Evolutionary conservation across 2,888 invertebrate genomes (phyloP).

Genomic region (Balanococcus diminutus): DNA sequence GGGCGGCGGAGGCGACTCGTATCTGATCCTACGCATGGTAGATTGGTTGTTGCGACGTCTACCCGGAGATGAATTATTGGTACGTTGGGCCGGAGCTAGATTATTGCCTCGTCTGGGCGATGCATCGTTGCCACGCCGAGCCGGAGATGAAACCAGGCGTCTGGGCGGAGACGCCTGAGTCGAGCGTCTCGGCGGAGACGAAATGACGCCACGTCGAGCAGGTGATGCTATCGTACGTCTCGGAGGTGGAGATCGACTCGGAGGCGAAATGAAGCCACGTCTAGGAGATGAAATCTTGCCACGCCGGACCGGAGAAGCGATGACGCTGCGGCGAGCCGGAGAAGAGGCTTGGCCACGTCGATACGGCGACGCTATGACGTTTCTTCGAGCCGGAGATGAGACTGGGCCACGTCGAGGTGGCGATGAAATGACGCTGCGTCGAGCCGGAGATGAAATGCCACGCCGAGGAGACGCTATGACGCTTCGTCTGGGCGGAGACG

Average conservation of each 20-base stretch:
- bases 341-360: not conserved
- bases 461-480: too few species aligned
- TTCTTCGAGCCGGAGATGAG: too few species aligned
- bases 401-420: too few species aligned
- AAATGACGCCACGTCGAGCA: not conserved
- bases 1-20: not conserved
- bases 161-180: not conserved
- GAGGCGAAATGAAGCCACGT: not conserved
- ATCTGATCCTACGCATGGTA: not conserved
- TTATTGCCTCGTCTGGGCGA: not conserved
- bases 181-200: not conserved
- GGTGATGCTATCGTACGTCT: not conserved
- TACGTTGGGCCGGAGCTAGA: not conserved
- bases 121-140: not conserved
- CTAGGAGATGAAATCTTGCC: not conserved
- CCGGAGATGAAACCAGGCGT: not conserved
- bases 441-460: not conserved
- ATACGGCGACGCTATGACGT: too few species aligned
- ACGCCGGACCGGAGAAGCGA: not conserved
- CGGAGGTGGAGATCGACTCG: not conserved
- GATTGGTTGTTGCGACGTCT: not conserved
- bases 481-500: too few species aligned
- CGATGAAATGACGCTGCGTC: not conserved
- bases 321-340: not conserved
- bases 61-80: not conserved